Percentiles rank a stretch among this genome's conserved stretches.
These are phyloP conservation scores for Synaphobranchus kaupii DNA, from an alignment of 2,797 vertebrate species.

Conservation along the genomic window DNA sequence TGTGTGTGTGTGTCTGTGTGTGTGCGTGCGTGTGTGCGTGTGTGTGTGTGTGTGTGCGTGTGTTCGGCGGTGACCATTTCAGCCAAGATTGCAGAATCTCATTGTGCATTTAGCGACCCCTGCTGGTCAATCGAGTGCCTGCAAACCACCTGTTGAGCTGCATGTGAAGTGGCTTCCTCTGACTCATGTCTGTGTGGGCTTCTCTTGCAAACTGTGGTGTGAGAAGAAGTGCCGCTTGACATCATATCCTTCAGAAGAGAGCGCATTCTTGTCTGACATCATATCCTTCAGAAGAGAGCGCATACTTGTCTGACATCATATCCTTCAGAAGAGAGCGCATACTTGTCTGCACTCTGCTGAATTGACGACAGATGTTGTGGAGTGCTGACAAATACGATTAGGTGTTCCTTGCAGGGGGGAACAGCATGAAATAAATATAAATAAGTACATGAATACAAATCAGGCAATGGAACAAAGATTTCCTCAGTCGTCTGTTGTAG, in stretches of 20 bases:
- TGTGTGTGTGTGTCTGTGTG: slow-evolving; percentile 34
- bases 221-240: neutral
- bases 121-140: neutral
- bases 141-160: neutral
- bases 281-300: too few relatives aligned
- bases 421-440: neutral
- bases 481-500: neutral
- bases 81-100: neutral
- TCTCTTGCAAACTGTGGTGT: neutral
- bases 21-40: slow-evolving; percentile 23
- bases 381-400: too few relatives aligned
- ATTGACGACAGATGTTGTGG: too few relatives aligned
- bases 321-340: neutral
- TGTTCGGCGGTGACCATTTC: slow-evolving; percentile 5
- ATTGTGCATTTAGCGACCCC: slow-evolving; percentile 12
- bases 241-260: too few relatives aligned
- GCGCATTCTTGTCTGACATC: too few relatives aligned
- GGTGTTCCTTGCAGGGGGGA: too few relatives aligned
- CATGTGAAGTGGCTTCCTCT: too few relatives aligned
- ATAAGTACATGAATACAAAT: neutral
- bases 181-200: neutral
- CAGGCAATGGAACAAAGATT: too few relatives aligned
- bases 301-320: too few relatives aligned
- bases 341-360: too few relatives aligned
- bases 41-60: slow-evolving; percentile 35